Evolutionary conservation across 2,797 vertebrate genomes (phyloP).

Genomic region (Rhynchotus rufescens): DNA sequence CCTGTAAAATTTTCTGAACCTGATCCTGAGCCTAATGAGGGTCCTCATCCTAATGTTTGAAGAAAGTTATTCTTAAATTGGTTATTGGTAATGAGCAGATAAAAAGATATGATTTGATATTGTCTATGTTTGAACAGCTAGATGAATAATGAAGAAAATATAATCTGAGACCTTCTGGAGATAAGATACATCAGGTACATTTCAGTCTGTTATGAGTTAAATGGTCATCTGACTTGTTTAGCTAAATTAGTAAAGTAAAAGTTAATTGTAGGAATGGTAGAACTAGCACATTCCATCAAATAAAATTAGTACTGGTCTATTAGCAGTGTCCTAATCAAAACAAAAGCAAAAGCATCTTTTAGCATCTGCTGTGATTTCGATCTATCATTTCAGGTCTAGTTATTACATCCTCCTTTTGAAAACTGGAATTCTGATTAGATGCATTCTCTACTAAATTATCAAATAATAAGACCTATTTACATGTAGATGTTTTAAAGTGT

Average conservation of each 20-base stretch:
- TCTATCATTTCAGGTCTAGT: neutral
- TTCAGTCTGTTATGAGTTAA: slow-evolving; percentile 1
- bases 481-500: neutral
- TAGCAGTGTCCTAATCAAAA: neutral
- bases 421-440: neutral
- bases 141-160: neutral
- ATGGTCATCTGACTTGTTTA: neutral
- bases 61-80: neutral
- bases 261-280: slow-evolving; percentile 26
- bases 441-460: neutral
- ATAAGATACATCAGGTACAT: neutral
- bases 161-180: neutral
- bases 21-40: too few species aligned
- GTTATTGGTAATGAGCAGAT: neutral
- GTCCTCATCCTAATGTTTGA: neutral
- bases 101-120: neutral
- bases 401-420: neutral
- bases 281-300: neutral
- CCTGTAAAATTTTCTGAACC: neutral
- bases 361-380: neutral
- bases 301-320: slow-evolving; percentile 46
- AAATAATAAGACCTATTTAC: neutral
- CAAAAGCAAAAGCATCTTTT: slow-evolving; percentile 1
- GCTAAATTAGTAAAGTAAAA: neutral
- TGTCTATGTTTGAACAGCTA: neutral